These are phyloP conservation scores for Cremastinae sp. DNA, from an alignment of 2,888 invertebrate species.

Conservation along the genomic window DNA sequence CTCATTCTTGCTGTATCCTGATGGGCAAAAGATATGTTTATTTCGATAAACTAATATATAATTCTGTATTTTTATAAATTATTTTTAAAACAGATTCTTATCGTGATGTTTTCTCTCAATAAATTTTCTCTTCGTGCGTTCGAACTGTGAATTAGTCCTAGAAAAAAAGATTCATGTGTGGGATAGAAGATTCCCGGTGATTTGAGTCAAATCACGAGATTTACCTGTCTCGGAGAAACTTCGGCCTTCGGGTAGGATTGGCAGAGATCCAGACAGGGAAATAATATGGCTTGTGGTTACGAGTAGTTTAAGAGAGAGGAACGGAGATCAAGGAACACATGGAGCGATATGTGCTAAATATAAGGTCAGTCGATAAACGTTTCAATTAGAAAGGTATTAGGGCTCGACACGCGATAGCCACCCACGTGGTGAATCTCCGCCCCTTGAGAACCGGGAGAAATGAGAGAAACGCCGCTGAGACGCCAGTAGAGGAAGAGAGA, in stretches of 20 bases:
- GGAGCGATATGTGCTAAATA: constrained; percentile 51
- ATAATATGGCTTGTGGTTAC: constrained; percentile 32
- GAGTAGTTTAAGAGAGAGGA: not conserved
- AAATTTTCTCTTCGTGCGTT: too few species aligned
- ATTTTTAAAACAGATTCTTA: not conserved
- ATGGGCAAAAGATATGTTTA: too few species aligned
- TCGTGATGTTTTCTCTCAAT: too few species aligned
- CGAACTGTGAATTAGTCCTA: too few species aligned
- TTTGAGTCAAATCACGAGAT: constrained; percentile 23
- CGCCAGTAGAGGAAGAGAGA: constrained; percentile 18
- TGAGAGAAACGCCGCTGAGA: constrained; percentile 3
- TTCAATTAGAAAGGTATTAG: constrained; percentile 58
- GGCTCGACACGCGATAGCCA: constrained; percentile 52
- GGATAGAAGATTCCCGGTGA: constrained; percentile 7
- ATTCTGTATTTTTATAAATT: too few species aligned
- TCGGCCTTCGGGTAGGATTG: constrained; percentile 26
- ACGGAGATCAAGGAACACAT: constrained; percentile 11
- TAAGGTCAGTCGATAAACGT: constrained; percentile 55
- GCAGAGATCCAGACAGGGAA: constrained; percentile 32
- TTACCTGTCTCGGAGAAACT: constrained; percentile 37
- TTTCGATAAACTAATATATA: too few species aligned
- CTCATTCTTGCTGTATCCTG: too few species aligned
- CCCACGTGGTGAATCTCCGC: constrained; percentile 41
- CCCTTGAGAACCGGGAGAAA: constrained; percentile 19
- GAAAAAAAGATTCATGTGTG: not conserved